These are phyloP conservation scores for Steinernema carpocapsae DNA, from an alignment of 2,888 invertebrate genomes.

Conservation along the genomic window DNA sequence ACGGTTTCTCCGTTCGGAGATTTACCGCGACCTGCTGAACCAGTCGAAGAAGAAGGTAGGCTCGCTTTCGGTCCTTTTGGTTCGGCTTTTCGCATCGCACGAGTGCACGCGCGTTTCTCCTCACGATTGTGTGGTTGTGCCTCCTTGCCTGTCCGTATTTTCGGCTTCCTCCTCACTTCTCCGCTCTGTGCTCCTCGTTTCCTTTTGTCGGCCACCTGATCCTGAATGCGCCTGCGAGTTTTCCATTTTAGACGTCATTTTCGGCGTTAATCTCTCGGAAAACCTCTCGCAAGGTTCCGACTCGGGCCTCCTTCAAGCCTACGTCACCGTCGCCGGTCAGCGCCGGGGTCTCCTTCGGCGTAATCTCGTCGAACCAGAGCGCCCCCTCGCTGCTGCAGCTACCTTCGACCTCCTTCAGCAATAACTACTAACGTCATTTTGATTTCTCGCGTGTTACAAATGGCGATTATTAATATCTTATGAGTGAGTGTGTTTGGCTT, in stretches of 20 bases:
- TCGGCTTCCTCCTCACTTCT: conserved; percentile 23
- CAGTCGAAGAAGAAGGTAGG: conserved; percentile 58
- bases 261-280: conserved; percentile 63
- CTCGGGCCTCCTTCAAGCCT: conserved; percentile 46
- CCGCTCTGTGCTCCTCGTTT: conserved; percentile 32
- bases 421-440: conserved; percentile 5
- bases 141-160: not conserved
- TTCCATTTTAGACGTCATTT: conserved; percentile 60
- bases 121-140: not conserved
- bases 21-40: conserved; percentile 76
- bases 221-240: conserved; percentile 30
- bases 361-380: conserved; percentile 44
- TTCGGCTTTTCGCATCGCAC: not conserved
- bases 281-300: conserved; percentile 57
- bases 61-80: not conserved
- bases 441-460: conserved; percentile 5
- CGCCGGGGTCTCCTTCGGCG: conserved; percentile 37
- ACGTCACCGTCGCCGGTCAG: conserved; percentile 43
- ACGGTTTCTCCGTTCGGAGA: conserved; percentile 92
- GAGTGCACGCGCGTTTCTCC: conserved; percentile 6
- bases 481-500: conserved; percentile 31
- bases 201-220: conserved; percentile 27
- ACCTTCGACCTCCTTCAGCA: conserved; percentile 5
- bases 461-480: not conserved
- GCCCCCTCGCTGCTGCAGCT: conserved; percentile 44